Evolutionary conservation across 2,113 vertebrate genomes (phyloP), one percentile per base, ranked within the genome.

Genomic region (Tor tambroides): DNA sequence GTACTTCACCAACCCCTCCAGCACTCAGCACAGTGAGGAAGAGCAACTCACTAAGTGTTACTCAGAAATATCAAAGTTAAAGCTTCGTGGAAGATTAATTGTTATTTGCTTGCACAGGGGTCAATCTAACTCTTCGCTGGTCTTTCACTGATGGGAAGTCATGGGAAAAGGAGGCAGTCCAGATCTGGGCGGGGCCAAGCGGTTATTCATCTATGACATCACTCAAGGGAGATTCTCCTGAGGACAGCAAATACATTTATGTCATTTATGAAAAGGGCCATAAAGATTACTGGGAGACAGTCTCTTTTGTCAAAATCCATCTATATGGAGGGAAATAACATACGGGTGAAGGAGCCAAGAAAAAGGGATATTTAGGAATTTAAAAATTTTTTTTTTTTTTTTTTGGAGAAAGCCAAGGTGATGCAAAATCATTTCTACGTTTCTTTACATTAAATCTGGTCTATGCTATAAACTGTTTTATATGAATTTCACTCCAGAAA

Each of bases 111-210:
- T 15, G 74, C 46, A 49, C 88, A 98, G 97, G 97, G 15, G 49
- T 97, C 26, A 97, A 98, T 86, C 87, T 98, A 85, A 98, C 97
- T 1, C 92, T 98, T 23, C 96, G 96, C 1, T 98, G 97, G 97
- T 97, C 97, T 21, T 91, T 95, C 89, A 95, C 93, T 35, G 89
- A 96, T 0, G 97, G 96, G 0, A 89, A 65, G 0, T 94, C 96
- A 0, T 97, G 96, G 97, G 94, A 94, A 83, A 91, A 94, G 1
- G 90, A 95, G 1, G 92, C 90, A 0, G 43, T 96, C 19, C 95
- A 96, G 93, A 94, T 98, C 19, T 98, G 97, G 97, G 88, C 91
- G 0, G 96, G 96, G 0, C 95, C 97, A 6, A 98, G 97, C 0
- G 95, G 96, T 69, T 98, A 98, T 91, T 98, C 97, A 0, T 92